A percentile compares a stretch with the other conserved stretches of the same genome.
These are phyloP conservation scores for Lamprologus lemairii DNA, from an alignment of 2,113 vertebrate species.

Conservation along the genomic window DNA sequence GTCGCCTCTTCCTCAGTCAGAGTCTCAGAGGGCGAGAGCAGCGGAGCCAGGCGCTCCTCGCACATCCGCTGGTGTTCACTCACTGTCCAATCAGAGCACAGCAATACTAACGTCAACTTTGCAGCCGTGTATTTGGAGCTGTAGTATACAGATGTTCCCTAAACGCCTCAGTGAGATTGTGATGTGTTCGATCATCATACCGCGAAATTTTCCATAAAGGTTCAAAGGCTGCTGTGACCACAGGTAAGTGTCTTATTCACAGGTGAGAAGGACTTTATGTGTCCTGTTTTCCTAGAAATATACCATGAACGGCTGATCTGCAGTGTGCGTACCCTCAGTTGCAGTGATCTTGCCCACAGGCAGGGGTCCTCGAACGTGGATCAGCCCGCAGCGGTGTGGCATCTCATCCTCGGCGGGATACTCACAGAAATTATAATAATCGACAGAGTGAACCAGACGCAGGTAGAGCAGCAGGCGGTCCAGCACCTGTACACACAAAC, in stretches of 20 bases:
- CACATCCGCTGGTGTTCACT: constrained; percentile 82
- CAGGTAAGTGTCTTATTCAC: rapidly evolving
- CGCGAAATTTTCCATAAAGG: rapidly evolving
- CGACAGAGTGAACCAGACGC: constrained; percentile 86
- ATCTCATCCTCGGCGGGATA: constrained; percentile 89
- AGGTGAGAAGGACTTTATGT: neutral
- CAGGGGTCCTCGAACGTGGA: constrained; percentile 84
- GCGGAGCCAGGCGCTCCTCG: constrained; percentile 80
- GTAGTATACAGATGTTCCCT: rapidly evolving
- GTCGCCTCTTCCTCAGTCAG: constrained; percentile 81
- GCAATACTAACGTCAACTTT: neutral
- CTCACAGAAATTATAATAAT: constrained; percentile 88
- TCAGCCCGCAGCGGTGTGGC: constrained; percentile 89
- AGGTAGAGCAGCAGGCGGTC: constrained; percentile 86
- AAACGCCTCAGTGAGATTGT: neutral
- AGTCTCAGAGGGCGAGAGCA: constrained; percentile 76
- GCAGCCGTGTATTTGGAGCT: neutral
- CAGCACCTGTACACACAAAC: constrained; percentile 70
- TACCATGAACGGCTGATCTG: neutral
- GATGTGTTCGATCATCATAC: neutral
- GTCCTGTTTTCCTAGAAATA: neutral
- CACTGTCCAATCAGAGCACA: constrained; percentile 64
- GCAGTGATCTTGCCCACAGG: constrained; percentile 82
- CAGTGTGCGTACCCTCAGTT: constrained; percentile 70
- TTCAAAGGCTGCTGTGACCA: neutral